Percentiles rank a stretch among this genome's conserved stretches.
phyloP scores from a whole-genome alignment of 2,888 invertebrate genomes.

The Coelopa pilipes region DNA sequence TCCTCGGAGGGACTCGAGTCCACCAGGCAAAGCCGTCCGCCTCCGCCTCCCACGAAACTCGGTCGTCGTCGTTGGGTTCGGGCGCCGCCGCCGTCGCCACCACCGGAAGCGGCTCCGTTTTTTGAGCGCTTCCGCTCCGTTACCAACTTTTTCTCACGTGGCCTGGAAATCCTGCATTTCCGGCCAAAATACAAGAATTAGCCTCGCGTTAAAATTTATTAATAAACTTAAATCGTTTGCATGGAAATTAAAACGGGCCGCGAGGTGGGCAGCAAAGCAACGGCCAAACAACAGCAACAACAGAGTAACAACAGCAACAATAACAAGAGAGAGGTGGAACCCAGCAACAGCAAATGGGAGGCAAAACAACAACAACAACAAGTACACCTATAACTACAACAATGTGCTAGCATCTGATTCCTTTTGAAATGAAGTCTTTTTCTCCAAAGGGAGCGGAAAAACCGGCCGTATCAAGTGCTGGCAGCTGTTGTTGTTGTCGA shows the following conservation, averaged over 20 bases:
- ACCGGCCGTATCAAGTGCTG: too few species aligned
- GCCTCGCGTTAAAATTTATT: conserved; percentile 31
- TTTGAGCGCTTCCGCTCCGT: conserved; percentile 20
- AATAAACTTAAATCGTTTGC: conserved; percentile 33
- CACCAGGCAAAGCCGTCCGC: too few species aligned
- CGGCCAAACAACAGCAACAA: neutral
- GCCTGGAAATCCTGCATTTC: conserved; percentile 33
- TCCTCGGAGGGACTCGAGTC: too few species aligned
- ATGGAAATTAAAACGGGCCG: conserved; percentile 24
- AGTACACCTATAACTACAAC: too few species aligned
- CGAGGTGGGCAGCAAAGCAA: neutral
- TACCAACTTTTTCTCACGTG: neutral
- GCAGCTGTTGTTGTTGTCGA: neutral
- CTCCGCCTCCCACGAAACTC: too few species aligned
- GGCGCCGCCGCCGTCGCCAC: too few species aligned
- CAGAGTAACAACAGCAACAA: too few species aligned
- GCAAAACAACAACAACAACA: too few species aligned
- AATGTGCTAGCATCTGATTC: conserved; percentile 22
- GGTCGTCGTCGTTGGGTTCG: too few species aligned
- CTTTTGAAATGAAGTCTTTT: conserved; percentile 21
- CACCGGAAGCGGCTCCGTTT: neutral
- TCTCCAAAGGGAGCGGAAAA: conserved; percentile 18
- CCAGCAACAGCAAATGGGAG: conserved; percentile 9
- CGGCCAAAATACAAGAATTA: conserved; percentile 16
- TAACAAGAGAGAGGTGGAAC: neutral